phyloP scores from a whole-genome alignment of 2,888 invertebrate species.

The Carabus problematicus region DNA sequence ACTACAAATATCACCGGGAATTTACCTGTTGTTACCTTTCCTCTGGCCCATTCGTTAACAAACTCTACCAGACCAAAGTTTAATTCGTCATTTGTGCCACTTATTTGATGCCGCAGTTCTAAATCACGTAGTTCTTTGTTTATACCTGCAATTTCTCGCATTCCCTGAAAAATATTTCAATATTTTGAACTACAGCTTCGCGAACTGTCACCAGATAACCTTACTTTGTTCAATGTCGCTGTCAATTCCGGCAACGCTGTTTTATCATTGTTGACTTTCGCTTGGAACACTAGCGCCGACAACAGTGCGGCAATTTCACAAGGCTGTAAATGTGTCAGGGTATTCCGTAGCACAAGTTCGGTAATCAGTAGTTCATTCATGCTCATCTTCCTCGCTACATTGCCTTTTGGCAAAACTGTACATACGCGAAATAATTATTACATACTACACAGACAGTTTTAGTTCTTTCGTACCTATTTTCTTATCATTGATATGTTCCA shows the following conservation, averaged over 20 bases:
- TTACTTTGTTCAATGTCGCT: conserved; percentile 66
- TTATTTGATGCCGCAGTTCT: conserved; percentile 71
- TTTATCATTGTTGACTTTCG: conserved; percentile 68
- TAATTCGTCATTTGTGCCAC: conserved; percentile 62
- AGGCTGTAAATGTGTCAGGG: conserved; percentile 83
- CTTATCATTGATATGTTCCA: conserved; percentile 76
- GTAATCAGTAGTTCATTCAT: conserved; percentile 91
- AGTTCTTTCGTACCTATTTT: conserved; percentile 65
- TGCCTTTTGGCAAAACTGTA: conserved; percentile 63
- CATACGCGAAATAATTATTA: background rate
- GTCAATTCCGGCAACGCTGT: conserved; percentile 61
- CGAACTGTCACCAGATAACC: no score
- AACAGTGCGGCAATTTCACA: conserved; percentile 94
- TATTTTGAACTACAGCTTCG: no score
- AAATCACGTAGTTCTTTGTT: conserved; percentile 63
- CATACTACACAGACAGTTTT: background rate
- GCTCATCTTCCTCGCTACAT: conserved; percentile 87
- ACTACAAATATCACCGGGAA: no score
- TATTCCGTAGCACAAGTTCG: conserved; percentile 90
- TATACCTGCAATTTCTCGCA: conserved; percentile 74
- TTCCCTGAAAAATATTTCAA: conserved; percentile 71
- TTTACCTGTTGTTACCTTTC: conserved; percentile 72
- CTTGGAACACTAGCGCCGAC: conserved; percentile 93
- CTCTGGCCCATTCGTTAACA: conserved; percentile 95
- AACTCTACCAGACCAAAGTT: conserved; percentile 94